These are phyloP conservation scores for Brachynemurus nebulosus DNA, from an alignment of 2,888 invertebrate species.

Conservation along the genomic window DNA sequence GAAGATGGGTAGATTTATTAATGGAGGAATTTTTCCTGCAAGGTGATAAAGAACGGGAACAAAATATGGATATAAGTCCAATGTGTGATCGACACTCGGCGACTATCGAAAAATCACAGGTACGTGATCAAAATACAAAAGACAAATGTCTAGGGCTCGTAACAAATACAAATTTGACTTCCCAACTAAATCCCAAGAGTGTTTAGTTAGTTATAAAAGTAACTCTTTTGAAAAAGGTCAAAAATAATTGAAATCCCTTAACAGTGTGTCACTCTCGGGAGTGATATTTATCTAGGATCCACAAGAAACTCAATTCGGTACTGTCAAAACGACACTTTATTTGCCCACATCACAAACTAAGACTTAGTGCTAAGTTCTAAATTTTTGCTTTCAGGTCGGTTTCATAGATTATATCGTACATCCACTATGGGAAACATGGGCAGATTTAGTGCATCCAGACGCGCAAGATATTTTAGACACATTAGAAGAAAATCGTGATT, in stretches of 20 bases:
- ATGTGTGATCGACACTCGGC: constrained; percentile 98
- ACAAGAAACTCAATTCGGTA: too few relatives aligned
- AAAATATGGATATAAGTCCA: constrained; percentile 93
- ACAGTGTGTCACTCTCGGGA: too few relatives aligned
- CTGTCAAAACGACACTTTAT: too few relatives aligned
- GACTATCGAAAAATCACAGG: constrained; percentile 95
- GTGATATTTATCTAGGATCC: too few relatives aligned
- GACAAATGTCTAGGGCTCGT: too few relatives aligned
- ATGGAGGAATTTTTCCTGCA: constrained; percentile 99
- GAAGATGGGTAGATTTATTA: constrained; percentile 84
- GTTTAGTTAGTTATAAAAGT: too few relatives aligned
- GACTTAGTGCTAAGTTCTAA: too few relatives aligned
- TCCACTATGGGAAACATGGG: constrained; percentile 99
- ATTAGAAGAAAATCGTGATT: constrained; percentile 95
- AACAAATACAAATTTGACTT: too few relatives aligned
- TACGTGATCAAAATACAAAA: constrained; percentile 23
- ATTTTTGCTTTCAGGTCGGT: constrained; percentile 82
- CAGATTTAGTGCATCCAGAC: constrained; percentile 96
- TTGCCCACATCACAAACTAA: too few relatives aligned
- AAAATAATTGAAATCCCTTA: too few relatives aligned
- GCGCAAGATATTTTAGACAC: constrained; percentile 97
- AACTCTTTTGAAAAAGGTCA: too few relatives aligned
- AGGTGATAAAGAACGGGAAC: constrained; percentile 90
- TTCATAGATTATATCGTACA: constrained; percentile 99
- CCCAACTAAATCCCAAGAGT: too few relatives aligned